These are phyloP conservation scores for Rhinolophus sinicus DNA, from an alignment of 2,113 vertebrate species.

Conservation along the genomic window DNA sequence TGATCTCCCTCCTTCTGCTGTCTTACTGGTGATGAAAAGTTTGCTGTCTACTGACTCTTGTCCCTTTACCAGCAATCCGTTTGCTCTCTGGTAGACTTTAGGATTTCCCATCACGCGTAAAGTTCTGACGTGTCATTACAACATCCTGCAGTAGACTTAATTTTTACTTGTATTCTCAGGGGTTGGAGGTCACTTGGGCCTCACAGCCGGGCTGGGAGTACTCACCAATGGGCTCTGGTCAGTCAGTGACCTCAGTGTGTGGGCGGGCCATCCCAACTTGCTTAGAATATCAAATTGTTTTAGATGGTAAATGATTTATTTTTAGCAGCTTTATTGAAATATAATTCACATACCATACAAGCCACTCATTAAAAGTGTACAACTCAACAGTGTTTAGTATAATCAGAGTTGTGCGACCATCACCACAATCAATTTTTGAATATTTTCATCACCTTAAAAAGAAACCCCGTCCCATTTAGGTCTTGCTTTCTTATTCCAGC, in stretches of 20 bases:
- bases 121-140: not conserved
- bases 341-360: too few relatives aligned
- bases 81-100: not conserved
- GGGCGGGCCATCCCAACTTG: not conserved
- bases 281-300: not conserved
- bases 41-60: not conserved
- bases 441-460: not conserved
- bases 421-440: not conserved
- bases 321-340: not conserved
- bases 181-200: not conserved
- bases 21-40: not conserved
- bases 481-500: not conserved
- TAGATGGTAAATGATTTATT: not conserved
- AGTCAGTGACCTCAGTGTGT: not conserved
- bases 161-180: too few relatives aligned
- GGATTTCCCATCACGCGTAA: not conserved
- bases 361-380: not conserved
- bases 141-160: too few relatives aligned
- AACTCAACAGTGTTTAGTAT: fast-evolving
- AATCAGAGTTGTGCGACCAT: not conserved
- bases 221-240: not conserved
- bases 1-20: not conserved
- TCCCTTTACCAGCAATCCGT: not conserved
- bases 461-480: not conserved
- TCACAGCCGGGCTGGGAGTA: too few relatives aligned